These are phyloP conservation scores for Drosophila funebris DNA, from an alignment of 1,140 invertebrate genomes.

Conservation along the genomic window DNA sequence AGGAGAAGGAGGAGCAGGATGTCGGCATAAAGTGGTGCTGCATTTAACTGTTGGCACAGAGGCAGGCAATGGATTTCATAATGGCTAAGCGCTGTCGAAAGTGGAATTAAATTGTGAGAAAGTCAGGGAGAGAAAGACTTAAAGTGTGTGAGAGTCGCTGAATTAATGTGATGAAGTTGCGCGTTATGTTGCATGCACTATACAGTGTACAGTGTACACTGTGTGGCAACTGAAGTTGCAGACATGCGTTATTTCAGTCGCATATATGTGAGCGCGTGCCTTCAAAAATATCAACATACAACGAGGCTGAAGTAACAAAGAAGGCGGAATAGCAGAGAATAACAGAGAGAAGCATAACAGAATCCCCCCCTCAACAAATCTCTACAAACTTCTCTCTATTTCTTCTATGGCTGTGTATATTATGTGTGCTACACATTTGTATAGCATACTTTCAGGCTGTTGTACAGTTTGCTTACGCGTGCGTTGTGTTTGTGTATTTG, in stretches of 20 bases:
- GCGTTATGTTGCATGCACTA: constrained; percentile 8
- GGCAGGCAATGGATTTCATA: constrained; percentile 19
- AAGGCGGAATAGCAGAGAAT: constrained; percentile 33
- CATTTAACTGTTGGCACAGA: constrained; percentile 39
- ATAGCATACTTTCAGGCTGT: constrained; percentile 66
- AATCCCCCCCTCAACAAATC: neutral
- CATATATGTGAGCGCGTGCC: constrained; percentile 36
- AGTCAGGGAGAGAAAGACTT: neutral
- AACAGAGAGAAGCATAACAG: constrained; percentile 32
- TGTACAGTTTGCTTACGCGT: constrained; percentile 34
- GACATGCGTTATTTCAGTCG: constrained; percentile 5
- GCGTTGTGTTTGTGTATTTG: constrained; percentile 47
- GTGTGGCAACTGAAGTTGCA: neutral
- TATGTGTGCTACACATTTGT: constrained; percentile 52
- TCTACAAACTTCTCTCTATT: neutral
- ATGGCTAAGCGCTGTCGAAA: constrained; percentile 12
- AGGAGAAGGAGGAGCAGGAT: neutral
- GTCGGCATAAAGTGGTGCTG: constrained; percentile 36
- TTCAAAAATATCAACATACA: constrained; percentile 50
- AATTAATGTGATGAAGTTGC: neutral
- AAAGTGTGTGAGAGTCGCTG: neutral
- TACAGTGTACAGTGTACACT: no score
- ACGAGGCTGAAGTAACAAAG: constrained; percentile 33
- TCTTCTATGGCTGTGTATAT: neutral
- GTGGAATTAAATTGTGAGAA: constrained; percentile 3